A percentile compares a stretch with the other conserved stretches of the same genome.
phyloP scores from a whole-genome alignment of 1,140 invertebrate genomes.

The Vanessa atalanta region DNA sequence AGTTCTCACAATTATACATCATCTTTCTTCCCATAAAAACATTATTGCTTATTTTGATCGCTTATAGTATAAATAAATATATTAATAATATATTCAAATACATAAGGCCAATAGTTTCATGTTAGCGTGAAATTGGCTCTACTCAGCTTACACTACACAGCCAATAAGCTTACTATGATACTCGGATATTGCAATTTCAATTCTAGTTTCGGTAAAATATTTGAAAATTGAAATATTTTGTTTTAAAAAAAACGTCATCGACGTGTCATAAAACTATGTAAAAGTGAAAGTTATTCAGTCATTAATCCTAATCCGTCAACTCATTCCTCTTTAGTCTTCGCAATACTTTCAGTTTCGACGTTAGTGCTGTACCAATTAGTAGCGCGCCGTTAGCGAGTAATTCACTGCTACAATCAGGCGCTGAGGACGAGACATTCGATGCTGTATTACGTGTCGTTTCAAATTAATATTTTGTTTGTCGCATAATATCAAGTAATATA shows the following conservation, averaged over 20 bases:
- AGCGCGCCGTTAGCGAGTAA: conserved; percentile 64
- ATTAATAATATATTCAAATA: too few species aligned
- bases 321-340: conserved; percentile 32
- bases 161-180: background rate
- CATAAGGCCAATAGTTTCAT: too few species aligned
- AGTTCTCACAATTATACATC: too few species aligned
- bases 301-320: conserved; percentile 8
- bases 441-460: conserved; percentile 41
- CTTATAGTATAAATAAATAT: too few species aligned
- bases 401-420: conserved; percentile 70
- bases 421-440: conserved; percentile 23
- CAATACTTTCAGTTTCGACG: conserved; percentile 53
- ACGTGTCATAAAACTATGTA: background rate
- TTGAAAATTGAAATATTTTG: background rate
- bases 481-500: background rate
- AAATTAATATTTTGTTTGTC: background rate
- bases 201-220: background rate
- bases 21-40: too few species aligned
- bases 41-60: too few species aligned
- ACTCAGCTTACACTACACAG: too few species aligned
- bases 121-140: too few species aligned
- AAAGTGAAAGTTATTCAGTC: background rate
- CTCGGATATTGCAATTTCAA: background rate
- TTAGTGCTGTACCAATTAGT: conserved; percentile 66
- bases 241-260: too few species aligned